Percentiles rank a stretch among this genome's conserved stretches.
These are phyloP conservation scores for Agonopterix alstromeriana DNA, from an alignment of 2,888 invertebrate species.

Conservation along the genomic window DNA sequence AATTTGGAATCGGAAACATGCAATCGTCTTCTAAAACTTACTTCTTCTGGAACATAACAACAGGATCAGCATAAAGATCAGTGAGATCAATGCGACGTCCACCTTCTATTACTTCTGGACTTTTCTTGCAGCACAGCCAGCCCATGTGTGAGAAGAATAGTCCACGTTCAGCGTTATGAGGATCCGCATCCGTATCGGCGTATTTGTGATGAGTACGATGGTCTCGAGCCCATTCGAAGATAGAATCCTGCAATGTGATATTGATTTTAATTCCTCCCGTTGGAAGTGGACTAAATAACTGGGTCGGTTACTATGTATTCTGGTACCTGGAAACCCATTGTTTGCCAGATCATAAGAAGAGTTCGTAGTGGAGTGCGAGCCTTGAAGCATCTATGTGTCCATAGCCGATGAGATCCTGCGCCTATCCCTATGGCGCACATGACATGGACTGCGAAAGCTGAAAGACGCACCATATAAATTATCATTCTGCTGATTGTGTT, in stretches of 20 bases:
- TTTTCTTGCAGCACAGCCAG: constrained; percentile 92
- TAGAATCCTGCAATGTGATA: constrained; percentile 66
- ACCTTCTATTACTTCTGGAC: constrained; percentile 88
- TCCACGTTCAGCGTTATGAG: constrained; percentile 91
- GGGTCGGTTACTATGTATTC: background rate
- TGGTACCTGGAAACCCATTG: constrained; percentile 88
- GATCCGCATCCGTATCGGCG: constrained; percentile 92
- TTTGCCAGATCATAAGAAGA: constrained; percentile 89
- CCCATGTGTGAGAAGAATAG: constrained; percentile 97
- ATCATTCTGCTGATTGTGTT: background rate
- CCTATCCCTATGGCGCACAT: constrained; percentile 91
- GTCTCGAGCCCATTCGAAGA: constrained; percentile 82
- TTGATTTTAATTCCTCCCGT: background rate
- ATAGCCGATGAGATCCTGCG: constrained; percentile 95
- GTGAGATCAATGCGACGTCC: constrained; percentile 89
- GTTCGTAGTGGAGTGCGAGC: constrained; percentile 89
- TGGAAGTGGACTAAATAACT: background rate
- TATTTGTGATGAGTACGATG: constrained; percentile 93
- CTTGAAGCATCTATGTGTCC: constrained; percentile 95
- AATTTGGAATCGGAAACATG: too few relatives aligned
- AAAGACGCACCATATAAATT: constrained; percentile 21
- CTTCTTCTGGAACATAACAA: constrained; percentile 91
- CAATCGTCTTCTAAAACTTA: constrained; percentile 45
- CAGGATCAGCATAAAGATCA: constrained; percentile 89
- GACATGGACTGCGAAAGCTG: constrained; percentile 82